Evolutionary conservation across 2,113 vertebrate species (phyloP), one percentile per base, ranked within the genome.

Genomic region (Paraplagusia blochii): DNA sequence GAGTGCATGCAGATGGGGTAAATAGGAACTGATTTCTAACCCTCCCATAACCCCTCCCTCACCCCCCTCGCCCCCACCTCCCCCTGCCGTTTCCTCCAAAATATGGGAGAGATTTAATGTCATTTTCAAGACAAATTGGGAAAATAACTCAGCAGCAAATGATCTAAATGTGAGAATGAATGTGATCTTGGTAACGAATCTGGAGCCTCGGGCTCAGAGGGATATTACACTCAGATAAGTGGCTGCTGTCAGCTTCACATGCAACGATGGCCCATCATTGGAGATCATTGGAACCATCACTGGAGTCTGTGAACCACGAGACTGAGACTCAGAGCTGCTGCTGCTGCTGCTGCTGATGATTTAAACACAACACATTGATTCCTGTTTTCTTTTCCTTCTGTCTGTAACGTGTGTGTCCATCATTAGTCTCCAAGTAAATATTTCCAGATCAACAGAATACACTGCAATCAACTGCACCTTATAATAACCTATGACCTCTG

Each of bases 91-190:
- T 16, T 11, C 38, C 38, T 10, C 45, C 44, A 60, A 67, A 79
- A 67, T 55, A 58, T 43, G 58, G 82, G 43, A 76, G 58, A 58
- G 69, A 82, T 70, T 58, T 53, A 54, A 73, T 45, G 68, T 14
- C 45, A 72, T 78, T 81, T 66, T 53, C 44, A 9, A 56, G 61
- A 73, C 66, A 74, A 72, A 82, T 67, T 65, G 53, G 48, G 29
- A 63, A 29, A 34, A 80, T 80, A 65, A 81, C 73, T 81, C 57
- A 64, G 54, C 17, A 44, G 61, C 53, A 78, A 80, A 79, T 81
- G 63, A 71, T 60, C 17, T 71, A 66, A 85, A 82, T 55, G 51
- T 51, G 67, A 72, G 71, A 11, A 60, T 68, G 65, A 80, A 75
- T 68, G 55, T 8, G 40, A 56, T 54, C 74, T 78, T 76, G 70